A percentile compares a stretch with the other conserved stretches of the same genome.
Conservation (phyloP, 2,888 invertebrate genomes). For the Sylvicola fuscatus region DNA sequence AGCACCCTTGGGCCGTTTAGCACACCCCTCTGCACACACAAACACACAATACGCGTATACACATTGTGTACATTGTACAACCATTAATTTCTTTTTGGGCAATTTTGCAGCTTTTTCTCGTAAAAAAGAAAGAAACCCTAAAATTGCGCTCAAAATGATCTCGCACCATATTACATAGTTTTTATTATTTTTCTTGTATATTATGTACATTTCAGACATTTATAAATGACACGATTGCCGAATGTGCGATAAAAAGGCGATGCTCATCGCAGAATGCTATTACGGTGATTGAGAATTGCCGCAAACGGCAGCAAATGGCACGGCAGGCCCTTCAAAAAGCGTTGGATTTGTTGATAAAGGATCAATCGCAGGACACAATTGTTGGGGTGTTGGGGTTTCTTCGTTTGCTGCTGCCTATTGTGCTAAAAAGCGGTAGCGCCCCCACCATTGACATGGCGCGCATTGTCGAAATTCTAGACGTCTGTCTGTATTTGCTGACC, state of each 20-base stretch:
- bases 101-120: too few relatives aligned
- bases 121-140: too few relatives aligned
- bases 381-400: conserved; percentile 46
- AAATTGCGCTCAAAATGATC: too few relatives aligned
- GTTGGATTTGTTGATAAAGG: conserved; percentile 19
- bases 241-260: conserved; percentile 57
- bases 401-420: conserved; percentile 37
- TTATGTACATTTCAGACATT: conserved; percentile 16
- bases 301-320: conserved; percentile 40
- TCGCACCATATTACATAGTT: too few relatives aligned
- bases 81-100: too few relatives aligned
- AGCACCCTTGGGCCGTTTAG: too few relatives aligned
- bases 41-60: too few relatives aligned
- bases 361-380: conserved; percentile 28
- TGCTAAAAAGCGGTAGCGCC: conserved; percentile 15
- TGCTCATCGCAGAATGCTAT: conserved; percentile 65
- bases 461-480: conserved; percentile 47
- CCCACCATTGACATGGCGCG: conserved; percentile 15
- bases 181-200: conserved; percentile 2
- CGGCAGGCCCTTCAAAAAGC: conserved; percentile 20
- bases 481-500: conserved; percentile 47
- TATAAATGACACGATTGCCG: conserved; percentile 23
- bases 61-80: too few relatives aligned
- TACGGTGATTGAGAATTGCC: conserved; percentile 55
- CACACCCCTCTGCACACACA: too few relatives aligned